Base-by-base conservation (phyloP, 1,140 invertebrate genomes). In the Procambarus virginalis region DNA sequence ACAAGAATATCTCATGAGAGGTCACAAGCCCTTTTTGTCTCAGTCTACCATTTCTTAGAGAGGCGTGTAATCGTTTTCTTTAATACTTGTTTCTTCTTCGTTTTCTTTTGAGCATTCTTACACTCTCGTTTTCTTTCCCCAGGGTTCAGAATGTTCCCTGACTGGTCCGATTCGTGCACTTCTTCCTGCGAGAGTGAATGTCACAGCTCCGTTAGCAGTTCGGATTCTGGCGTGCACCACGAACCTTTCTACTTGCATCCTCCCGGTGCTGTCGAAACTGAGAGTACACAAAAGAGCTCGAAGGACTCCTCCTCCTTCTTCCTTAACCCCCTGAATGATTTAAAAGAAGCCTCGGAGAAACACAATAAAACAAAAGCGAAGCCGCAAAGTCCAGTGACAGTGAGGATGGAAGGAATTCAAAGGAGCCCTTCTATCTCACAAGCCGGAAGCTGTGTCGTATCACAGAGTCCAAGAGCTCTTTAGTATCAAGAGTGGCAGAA, bases 361-460 rank as follows among this genome's bases (percentile, higher is more conserved):
- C 76, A 89, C 81, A 84, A 14, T 75, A 89, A 89, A 76, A 68
- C 45, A 89, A 89, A 55, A 49, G 46, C 8, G 88, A 89, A 73
- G 55, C 79, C 3, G 68, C 51, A 14, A 89, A 78, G 22, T 64
- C 45, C 10, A 49, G 68, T 3, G 58, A 79, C 60, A 51, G 68
- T n/a, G 77, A 79, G 9, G 84, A 86, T 22, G 76, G 79, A 6
- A 79, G 78, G 75, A 83, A 83, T 45, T 83, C 80, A n/a, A 84
- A 91, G 58, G 85, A 94, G 92, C 92, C 97, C 9, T 98, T 97
- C 94, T 98, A 97, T 92, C 94, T 98, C 97, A 98, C 94, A 96
- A 96, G 93, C 97, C 95, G 49, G 96, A 95, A 93, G 96, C 97
- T 90, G 94, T 97, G 68, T 95, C 96, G 6, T 97, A 97, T 93